Percentiles rank a stretch among this genome's conserved stretches.
phyloP scores from a whole-genome alignment of 2,888 invertebrate species.

The Torymus auratus region DNA sequence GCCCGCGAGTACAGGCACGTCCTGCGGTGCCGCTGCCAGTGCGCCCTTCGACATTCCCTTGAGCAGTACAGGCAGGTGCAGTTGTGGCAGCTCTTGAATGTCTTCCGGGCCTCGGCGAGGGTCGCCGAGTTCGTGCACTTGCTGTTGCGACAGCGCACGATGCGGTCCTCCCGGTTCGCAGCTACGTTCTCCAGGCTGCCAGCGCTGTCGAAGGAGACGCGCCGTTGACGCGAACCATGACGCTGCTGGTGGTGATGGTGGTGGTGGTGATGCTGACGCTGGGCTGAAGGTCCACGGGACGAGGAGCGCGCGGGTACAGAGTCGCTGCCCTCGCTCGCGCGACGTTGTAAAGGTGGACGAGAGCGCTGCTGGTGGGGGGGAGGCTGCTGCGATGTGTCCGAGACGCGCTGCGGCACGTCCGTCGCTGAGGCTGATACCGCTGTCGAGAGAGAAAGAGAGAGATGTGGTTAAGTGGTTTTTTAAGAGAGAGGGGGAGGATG shows the following conservation, averaged over 20 bases:
- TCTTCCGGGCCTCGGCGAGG: conserved; percentile 86
- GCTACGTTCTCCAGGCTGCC: conserved; percentile 65
- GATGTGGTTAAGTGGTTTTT: neutral
- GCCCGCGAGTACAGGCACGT: conserved; percentile 94
- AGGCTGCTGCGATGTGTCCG: too few species aligned
- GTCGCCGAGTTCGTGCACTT: conserved; percentile 87
- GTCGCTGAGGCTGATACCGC: too few species aligned
- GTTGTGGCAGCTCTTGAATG: conserved; percentile 95
- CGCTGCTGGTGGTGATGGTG: conserved; percentile 81
- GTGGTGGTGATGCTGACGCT: conserved; percentile 20
- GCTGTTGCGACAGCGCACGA: conserved; percentile 87
- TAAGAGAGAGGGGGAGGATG: neutral
- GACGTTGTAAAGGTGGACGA: conserved; percentile 74
- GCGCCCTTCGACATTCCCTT: conserved; percentile 90
- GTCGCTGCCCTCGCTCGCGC: conserved; percentile 82
- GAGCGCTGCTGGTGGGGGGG: neutral
- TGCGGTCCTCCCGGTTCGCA: conserved; percentile 77
- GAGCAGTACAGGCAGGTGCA: conserved; percentile 97
- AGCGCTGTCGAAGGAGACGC: conserved; percentile 79
- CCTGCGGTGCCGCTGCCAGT: conserved; percentile 95
- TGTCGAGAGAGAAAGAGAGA: too few species aligned
- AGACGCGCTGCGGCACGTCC: too few species aligned
- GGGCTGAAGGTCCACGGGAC: conserved; percentile 2
- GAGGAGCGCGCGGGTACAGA: neutral
- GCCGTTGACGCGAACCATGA: conserved; percentile 75